A percentile compares a stretch with the other conserved stretches of the same genome.
These are phyloP conservation scores for Actinostola sp. DNA, from an alignment of 92 coral and sea anemone genomes.

Conservation along the genomic window DNA sequence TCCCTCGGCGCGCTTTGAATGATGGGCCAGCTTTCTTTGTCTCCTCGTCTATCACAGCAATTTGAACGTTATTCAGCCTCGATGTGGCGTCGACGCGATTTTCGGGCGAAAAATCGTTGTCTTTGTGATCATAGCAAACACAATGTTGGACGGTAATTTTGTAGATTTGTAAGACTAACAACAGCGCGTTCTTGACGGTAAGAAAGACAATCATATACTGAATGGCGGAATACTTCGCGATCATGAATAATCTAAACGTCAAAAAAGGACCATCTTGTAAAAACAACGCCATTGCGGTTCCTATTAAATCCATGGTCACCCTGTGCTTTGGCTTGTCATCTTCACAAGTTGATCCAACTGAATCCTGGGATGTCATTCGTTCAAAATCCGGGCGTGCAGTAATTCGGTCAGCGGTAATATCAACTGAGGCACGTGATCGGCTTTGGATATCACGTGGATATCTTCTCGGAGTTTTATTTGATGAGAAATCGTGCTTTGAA, in stretches of 20 bases:
- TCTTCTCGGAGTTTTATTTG: slow-evolving; percentile 26
- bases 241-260: slow-evolving; percentile 84
- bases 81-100: slow-evolving; percentile 77
- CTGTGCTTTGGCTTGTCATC: slow-evolving; percentile 61
- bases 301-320: slow-evolving; percentile 79
- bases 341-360: slow-evolving; percentile 9
- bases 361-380: slow-evolving; percentile 32
- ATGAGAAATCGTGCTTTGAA: slow-evolving; percentile 4
- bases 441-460: slow-evolving; percentile 32
- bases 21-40: slow-evolving; percentile 13
- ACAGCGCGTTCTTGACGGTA: slow-evolving; percentile 93
- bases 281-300: slow-evolving; percentile 77
- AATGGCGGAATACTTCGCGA: slow-evolving; percentile 86
- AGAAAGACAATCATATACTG: slow-evolving; percentile 95
- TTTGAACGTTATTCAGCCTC: slow-evolving; percentile 87
- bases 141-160: slow-evolving; percentile 89
- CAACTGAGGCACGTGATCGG: slow-evolving; percentile 12
- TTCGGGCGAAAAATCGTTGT: slow-evolving; percentile 96
- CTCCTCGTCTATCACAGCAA: slow-evolving; percentile 79
- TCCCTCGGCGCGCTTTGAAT: slow-evolving; percentile 17
- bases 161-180: slow-evolving; percentile 84
- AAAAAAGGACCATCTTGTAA: slow-evolving; percentile 96
- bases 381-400: slow-evolving; percentile 13
- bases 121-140: slow-evolving; percentile 89
- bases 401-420: slow-evolving; percentile 24